Base-by-base conservation (phyloP, 2,888 invertebrate species). In the Apoda limacodes region DNA sequence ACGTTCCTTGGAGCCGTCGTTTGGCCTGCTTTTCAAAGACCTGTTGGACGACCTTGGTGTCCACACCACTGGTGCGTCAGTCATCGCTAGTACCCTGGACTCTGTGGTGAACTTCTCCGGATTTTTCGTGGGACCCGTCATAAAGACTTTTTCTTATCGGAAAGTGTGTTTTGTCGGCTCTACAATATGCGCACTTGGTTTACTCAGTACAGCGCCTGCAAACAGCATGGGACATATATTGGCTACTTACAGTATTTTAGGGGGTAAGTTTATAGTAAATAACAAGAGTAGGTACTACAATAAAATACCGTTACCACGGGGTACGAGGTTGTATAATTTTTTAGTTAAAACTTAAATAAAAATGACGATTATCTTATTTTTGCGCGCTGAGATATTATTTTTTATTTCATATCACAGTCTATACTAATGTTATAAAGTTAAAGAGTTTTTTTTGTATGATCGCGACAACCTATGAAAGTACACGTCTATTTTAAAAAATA, bases 21-120 rank as follows among this genome's bases (percentile, higher is more conserved):
- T 91, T 53, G 90, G 90, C 25, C 75, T 91, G 29, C 82, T 91
- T n/a, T 91, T 91, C 59, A 88, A 88, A 47, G 90, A 90, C 60
- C 70, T 89, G 20, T 66, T 91, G 30, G 78, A 80, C 33, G 85
- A 88, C 34, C 78, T 90, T 17, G 78, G 83, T n/a, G 88, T 90
- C 26, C 86, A 85, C 43, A 90, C 90, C 2, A 89, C 89, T 0
- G 88, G 89, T 23, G 88, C 89, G 0, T 86, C 90, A 3, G 67
- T 90, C 30, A 89, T 91, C 47, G 87, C 88, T 70, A 89, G 90
- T 63, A 85, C 88, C 13, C 71, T 89, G 49, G 90, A 90, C 61
- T 88, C 88, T 4, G 87, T 88, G 48, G 87, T 90, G 60, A 91
- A 90, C 57, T 90, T 90, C 68, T 89, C 90, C 32, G 90, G 89